Percentiles rank a stretch among this genome's conserved stretches.
phyloP scores from a whole-genome alignment of 1,140 invertebrate genomes.

The Myzus persicae region DNA sequence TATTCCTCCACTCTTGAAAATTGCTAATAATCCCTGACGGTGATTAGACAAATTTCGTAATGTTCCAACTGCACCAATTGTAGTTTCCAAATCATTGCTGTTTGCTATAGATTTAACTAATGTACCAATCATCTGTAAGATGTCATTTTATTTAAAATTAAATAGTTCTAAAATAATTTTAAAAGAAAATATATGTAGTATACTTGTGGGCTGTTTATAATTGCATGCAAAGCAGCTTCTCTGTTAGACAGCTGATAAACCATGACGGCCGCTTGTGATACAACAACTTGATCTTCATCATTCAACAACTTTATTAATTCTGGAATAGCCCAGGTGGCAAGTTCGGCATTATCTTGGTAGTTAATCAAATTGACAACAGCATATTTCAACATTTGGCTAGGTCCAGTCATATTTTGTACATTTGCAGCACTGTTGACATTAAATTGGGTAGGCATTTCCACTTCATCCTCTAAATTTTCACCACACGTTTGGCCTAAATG shows the following conservation, averaged over 20 bases:
- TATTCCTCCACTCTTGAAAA: slow-evolving; percentile 98
- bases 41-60: slow-evolving; percentile 98
- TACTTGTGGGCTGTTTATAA: slow-evolving; percentile 92
- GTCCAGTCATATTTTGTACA: slow-evolving; percentile 93
- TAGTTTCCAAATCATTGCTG: slow-evolving; percentile 95
- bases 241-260: slow-evolving; percentile 98
- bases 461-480: slow-evolving; percentile 94
- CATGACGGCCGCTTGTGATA: slow-evolving; percentile 98
- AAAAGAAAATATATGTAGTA: not conserved
- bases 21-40: slow-evolving; percentile 92
- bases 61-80: slow-evolving; percentile 93
- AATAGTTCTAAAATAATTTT: too few species aligned
- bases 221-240: slow-evolving; percentile 97
- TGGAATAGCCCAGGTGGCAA: slow-evolving; percentile 95
- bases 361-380: slow-evolving; percentile 99
- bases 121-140: slow-evolving; percentile 85
- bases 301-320: slow-evolving; percentile 98
- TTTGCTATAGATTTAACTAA: slow-evolving; percentile 94
- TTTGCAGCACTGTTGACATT: slow-evolving; percentile 93
- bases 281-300: slow-evolving; percentile 97
- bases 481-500: slow-evolving; percentile 94
- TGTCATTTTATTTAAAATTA: not conserved
- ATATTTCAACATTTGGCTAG: slow-evolving; percentile 95
- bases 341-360: slow-evolving; percentile 97
- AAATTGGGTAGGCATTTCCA: slow-evolving; percentile 95